Base-by-base conservation (phyloP, 2,113 vertebrate species). In the Tragelaphus imberbis region DNA sequence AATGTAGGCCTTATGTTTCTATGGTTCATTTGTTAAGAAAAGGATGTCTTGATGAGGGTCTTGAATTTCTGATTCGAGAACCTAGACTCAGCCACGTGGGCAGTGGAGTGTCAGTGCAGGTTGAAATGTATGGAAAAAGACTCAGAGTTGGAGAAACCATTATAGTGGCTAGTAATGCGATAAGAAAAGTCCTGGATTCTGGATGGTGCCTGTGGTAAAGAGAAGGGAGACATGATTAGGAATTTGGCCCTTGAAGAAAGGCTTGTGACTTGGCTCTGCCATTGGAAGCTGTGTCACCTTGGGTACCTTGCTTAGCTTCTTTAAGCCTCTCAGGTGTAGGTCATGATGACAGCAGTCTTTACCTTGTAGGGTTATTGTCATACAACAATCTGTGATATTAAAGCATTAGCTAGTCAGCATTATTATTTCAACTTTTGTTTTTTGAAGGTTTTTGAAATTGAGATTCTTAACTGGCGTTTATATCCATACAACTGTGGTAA, bases 391-490 rank as follows among this genome's bases (percentile, higher is more conserved):
- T 77, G 12, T 80, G 65, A 14, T 68, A 30, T 65, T 82, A 58
- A 61, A 77, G 15, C 27, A 75, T 49, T 88, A 88, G 63, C 28
- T 80, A 77, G 49, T 94, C 53, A 77, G 49, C 36, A 79, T 7
- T 84, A 28, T 75, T 58, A 68, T 75, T 91, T 90, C 56, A 93
- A 23, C 21, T 84, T 84, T 21, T 61, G 15, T 17, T 47, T 94
- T 68, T 95, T 82, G 25, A 93, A 95, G 27, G 5, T 19, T 92
- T 97, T 94, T 92, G 21, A 65, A 82, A 59, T 82, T 89, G 51
- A 84, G 30, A 1, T 90, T 96, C 82, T 91, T 93, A 23, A 88
- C 19, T 58, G 51, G 23, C 33, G 6, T 95, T 53, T 5, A 33
- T 15, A 65, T 84, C 36, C 17, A 79, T 88, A 28, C 79, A 84